Base-by-base conservation (phyloP, 1,140 invertebrate species). In the Drosophila kepulauana region DNA sequence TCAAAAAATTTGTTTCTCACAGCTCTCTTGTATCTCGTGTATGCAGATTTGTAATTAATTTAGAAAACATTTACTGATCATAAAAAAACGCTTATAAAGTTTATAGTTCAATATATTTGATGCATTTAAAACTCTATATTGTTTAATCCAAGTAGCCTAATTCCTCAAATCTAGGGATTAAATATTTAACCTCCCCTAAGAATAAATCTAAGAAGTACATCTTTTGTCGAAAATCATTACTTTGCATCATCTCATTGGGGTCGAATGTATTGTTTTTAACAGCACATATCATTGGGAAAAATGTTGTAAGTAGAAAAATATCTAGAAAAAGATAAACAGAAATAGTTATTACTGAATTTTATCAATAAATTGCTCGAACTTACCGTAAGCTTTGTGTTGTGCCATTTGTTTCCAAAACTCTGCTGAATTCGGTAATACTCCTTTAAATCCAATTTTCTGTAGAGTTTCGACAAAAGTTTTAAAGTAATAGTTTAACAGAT, bases 401-500 rank as follows among this genome's bases (percentile, higher is more conserved):
- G 30, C 7, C 8, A 87, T 57, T 57, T 84, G 68, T 1, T 30
- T 8, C 74, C 78, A 75, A n/a, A 91, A 57, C 4, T 51, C 49
- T 0, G 5, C 57, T 10, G 48, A 54, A 1, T 61, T 75, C 0
- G 90, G 90, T 28, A 89, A 2, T 15, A 70, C 57, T 0, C 78
- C 85, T 11, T 87, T 67, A 15, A 46, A 91, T 0, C 69, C 71
- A 30, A 91, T 79, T 33, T 58, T 79, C 6, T 78, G 43, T 0
- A 91, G 33, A 7, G 85, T 87, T 8, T 61, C 58, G 0, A 70
- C 1, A 38, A 91, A 77, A 13, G 25, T 43, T 1, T 49, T 28
- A 6, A 81, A 79, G 41, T 91, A 91, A 28, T 70, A 59, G 5
- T 81, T 38, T 1, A 91, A 33, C 1, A 81, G n/a, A 7, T 78